Percentiles rank a stretch among this genome's conserved stretches.
These are phyloP conservation scores for Alethe diademata DNA, from an alignment of 2,113 vertebrate genomes.

Conservation along the genomic window DNA sequence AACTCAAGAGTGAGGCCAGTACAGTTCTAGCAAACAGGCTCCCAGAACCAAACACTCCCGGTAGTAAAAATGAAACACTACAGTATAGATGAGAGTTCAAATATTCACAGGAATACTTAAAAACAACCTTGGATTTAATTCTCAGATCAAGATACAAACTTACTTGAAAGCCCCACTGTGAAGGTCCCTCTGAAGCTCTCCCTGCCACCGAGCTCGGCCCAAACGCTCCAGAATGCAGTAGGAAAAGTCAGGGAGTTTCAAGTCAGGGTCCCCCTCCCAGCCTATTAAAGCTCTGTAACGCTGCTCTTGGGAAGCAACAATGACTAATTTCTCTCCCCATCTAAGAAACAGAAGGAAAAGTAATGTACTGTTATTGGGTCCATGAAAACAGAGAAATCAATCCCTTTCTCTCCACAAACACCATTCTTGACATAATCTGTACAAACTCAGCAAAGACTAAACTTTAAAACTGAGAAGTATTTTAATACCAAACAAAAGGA, in stretches of 20 bases:
- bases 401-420: neutral
- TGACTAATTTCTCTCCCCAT: conserved; percentile 87
- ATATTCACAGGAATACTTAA: neutral
- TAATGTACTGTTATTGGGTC: neutral
- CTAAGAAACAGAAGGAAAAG: conserved; percentile 65
- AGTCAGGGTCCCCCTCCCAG: conserved; percentile 84
- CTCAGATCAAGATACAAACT: neutral
- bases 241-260: conserved; percentile 85
- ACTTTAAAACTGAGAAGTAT: neutral
- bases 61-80: neutral
- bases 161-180: conserved; percentile 88
- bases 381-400: neutral
- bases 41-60: neutral
- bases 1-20: neutral
- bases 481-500: neutral
- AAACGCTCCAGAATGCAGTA: conserved; percentile 95
- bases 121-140: neutral
- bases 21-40: neutral
- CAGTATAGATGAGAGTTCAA: neutral
- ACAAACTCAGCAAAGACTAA: neutral
- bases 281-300: conserved; percentile 87
- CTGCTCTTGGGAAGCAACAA: conserved; percentile 85
- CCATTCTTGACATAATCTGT: neutral
- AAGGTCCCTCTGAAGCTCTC: conserved; percentile 92
- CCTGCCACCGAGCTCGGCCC: conserved; percentile 92